Percentiles rank a stretch among this genome's conserved stretches.
These are phyloP conservation scores for Coregonus suidteri DNA, from an alignment of 2,797 vertebrate genomes.

Conservation along the genomic window DNA sequence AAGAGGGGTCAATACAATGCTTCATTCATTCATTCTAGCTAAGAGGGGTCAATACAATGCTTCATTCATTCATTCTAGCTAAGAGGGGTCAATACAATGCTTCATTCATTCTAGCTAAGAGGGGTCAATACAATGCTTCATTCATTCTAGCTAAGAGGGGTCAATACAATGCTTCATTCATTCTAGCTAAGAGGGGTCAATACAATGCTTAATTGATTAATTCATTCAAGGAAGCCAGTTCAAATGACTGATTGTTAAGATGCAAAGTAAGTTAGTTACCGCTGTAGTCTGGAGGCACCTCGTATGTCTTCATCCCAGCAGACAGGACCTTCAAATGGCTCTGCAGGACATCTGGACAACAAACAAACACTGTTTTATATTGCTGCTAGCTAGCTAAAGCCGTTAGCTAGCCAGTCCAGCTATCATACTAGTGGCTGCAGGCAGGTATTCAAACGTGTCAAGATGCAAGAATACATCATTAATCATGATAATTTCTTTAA, in stretches of 20 bases:
- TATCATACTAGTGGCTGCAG: background rate
- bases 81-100: no score
- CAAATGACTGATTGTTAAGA: background rate
- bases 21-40: no score
- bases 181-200: no score
- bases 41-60: no score
- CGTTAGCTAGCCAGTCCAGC: background rate
- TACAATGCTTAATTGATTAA: background rate
- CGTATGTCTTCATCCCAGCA: slow-evolving; percentile 80
- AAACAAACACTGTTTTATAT: background rate
- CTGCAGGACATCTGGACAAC: slow-evolving; percentile 59
- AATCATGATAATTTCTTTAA: no score
- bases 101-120: no score
- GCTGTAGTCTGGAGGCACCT: slow-evolving; percentile 82
- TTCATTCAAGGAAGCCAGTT: background rate
- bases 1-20: no score
- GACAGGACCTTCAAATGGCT: slow-evolving; percentile 63
- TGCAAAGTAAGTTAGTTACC: slow-evolving; percentile 61
- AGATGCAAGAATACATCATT: background rate
- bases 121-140: no score
- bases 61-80: no score
- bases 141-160: no score
- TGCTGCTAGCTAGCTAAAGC: background rate
- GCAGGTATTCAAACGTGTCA: background rate
- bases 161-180: no score